These are phyloP conservation scores for Mormyrus proboscirostris DNA, from an alignment of 2,797 vertebrate species.

Conservation along the genomic window DNA sequence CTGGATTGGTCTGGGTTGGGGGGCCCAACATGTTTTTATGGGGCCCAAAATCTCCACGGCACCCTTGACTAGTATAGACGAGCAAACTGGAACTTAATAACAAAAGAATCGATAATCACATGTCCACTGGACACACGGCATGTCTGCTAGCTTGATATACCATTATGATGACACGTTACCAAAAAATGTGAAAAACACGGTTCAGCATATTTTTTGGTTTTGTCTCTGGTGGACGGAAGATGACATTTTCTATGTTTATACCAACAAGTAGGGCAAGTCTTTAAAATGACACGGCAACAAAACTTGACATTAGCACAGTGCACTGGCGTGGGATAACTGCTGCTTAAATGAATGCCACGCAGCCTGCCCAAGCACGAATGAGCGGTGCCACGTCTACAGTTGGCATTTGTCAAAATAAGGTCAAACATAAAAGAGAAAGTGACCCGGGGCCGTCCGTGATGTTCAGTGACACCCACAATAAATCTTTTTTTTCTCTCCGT, in stretches of 20 bases:
- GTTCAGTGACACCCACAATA: not conserved
- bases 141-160: not conserved
- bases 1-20: not conserved
- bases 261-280: not conserved
- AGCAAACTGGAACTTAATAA: not conserved
- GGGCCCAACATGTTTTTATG: not conserved
- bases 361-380: not conserved
- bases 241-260: not conserved
- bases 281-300: not conserved
- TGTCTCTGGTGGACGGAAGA: not conserved
- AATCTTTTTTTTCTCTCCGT: not conserved
- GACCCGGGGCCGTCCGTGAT: not conserved
- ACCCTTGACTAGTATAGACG: not conserved
- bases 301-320: not conserved
- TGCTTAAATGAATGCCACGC: not conserved
- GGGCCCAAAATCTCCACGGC: not conserved
- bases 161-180: not conserved
- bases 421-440: slow-evolving; percentile 25
- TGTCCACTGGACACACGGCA: not conserved
- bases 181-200: not conserved
- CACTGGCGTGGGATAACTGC: not conserved
- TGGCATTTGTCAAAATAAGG: slow-evolving; percentile 56
- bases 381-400: slow-evolving; percentile 24
- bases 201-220: not conserved
- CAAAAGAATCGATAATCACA: not conserved